Base-by-base conservation (phyloP, 2,888 invertebrate genomes). In the Acrocyrtus sp. region DNA sequence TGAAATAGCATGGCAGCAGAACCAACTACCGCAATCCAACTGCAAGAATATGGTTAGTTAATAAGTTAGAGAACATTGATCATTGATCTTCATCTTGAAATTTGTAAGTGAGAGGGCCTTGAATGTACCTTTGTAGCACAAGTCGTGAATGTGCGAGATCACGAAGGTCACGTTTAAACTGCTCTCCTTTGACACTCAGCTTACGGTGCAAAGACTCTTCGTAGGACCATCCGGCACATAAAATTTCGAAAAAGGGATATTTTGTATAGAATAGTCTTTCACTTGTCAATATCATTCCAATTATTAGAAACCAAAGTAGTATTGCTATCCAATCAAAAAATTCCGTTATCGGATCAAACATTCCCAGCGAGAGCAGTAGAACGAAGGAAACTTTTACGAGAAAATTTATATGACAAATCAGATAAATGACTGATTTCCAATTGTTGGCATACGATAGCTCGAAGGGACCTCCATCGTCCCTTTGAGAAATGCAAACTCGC, bases 191-290 rank as follows among this genome's bases (percentile, higher is more conserved):
- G 29, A 45, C 67, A 5, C 34, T 48, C 10, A 74, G 41, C 19
- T n/a, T 34, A 0, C 27, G 3, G 43, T 54, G 54, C 4, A 74
- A 15, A 5, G 48, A 22, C 22, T 74, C 69, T 24, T 74, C 48
- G 19, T 69, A 62, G 5, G 63, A 53, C 74, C 74, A 74, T 21
- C 69, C 63, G 0, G 69, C 74, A 43, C 47, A 54, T 3, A 74
- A 43, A 3, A 74, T 74, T 69, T 74, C 74, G 34, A 69, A 74
- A 34, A 74, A 74, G 2, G 74, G 74, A 43, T 74, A 69, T 34
- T 68, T 74, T 34, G 26, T 43, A 19, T 51, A 62, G 43, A 74
- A 74, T 12, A 68, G 39, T 15, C 63, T 50, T 50, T 74, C 74
- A 43, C 63, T 63, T 0, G 62, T 62, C 10, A 74, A 29, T 12